Percentiles rank a stretch among this genome's conserved stretches.
Conservation (phyloP, 2,888 invertebrate species). For the Dorcus hopei region DNA sequence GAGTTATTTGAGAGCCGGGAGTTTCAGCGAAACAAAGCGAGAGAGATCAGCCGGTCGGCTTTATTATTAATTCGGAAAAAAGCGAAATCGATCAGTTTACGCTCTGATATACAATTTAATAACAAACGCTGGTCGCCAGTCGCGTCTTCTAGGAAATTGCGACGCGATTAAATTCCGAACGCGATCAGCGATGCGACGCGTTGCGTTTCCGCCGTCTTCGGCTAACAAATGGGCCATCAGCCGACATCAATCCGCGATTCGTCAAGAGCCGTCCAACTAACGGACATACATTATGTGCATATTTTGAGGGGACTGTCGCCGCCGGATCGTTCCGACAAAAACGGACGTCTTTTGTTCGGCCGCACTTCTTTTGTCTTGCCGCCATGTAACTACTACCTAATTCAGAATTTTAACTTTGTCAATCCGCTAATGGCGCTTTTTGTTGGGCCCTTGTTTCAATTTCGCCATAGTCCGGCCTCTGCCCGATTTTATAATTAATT, state of each 20-base stretch:
- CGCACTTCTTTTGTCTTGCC: constrained; percentile 44
- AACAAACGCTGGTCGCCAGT: background rate
- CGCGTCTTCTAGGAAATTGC: background rate
- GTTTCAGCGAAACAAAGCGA: no score
- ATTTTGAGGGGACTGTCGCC: constrained; percentile 36
- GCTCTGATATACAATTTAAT: no score
- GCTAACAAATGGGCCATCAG: background rate
- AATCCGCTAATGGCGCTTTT: constrained; percentile 38
- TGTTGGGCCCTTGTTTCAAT: constrained; percentile 17
- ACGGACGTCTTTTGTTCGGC: constrained; percentile 39
- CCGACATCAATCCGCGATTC: constrained; percentile 33
- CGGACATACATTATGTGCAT: constrained; percentile 42
- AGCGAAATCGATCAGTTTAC: no score
- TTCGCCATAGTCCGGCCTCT: background rate
- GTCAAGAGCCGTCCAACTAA: constrained; percentile 34
- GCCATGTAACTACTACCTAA: constrained; percentile 31
- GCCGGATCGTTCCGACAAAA: constrained; percentile 41
- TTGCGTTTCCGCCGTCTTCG: background rate
- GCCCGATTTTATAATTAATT: no score
- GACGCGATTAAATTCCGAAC: background rate
- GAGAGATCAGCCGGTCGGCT: no score
- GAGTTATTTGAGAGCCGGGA: no score
- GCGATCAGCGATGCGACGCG: background rate
- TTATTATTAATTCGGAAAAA: no score
- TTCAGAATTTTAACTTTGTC: constrained; percentile 37